Conservation (phyloP, 2,888 invertebrate genomes). For the Adelognathus sp. region DNA sequence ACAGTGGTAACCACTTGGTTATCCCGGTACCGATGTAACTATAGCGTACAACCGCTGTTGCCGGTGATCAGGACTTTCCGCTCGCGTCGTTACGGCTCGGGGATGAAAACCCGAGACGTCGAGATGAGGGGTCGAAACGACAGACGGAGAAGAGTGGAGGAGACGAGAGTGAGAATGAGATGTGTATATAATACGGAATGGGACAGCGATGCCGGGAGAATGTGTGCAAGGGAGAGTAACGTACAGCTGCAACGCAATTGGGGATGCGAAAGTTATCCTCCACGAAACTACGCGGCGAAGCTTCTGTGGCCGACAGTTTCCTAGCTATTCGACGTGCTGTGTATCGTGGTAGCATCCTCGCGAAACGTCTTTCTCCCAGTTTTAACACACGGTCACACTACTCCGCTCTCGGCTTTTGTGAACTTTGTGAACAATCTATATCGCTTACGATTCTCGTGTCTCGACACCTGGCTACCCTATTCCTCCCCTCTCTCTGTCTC, state of each 20-base stretch:
- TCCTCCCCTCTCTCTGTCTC: background rate
- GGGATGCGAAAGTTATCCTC: conserved; percentile 61
- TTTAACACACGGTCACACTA: background rate
- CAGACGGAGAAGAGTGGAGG: conserved; percentile 32
- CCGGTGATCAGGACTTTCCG: conserved; percentile 28
- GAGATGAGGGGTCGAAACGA: conserved; percentile 18
- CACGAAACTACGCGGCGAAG: conserved; percentile 60
- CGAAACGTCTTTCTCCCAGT: conserved; percentile 15
- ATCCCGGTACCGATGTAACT: conserved; percentile 20
- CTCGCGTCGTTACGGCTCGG: background rate
- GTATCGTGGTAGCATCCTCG: conserved; percentile 9
- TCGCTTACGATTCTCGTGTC: conserved; percentile 72
- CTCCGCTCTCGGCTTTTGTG: conserved; percentile 63
- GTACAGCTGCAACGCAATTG: conserved; percentile 20
- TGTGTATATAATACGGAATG: no score
- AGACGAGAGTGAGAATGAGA: conserved; percentile 18
- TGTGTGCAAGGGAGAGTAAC: conserved; percentile 27
- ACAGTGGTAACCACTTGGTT: conserved; percentile 46
- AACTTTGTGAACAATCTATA: conserved; percentile 77
- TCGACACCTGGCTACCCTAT: conserved; percentile 74
- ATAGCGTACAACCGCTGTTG: conserved; percentile 11
- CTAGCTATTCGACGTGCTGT: conserved; percentile 18
- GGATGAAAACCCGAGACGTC: conserved; percentile 19
- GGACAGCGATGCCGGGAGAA: background rate
- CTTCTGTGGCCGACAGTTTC: conserved; percentile 54